Base-by-base conservation (phyloP, 1,140 invertebrate species). In the Aphelinus atriplicis region DNA sequence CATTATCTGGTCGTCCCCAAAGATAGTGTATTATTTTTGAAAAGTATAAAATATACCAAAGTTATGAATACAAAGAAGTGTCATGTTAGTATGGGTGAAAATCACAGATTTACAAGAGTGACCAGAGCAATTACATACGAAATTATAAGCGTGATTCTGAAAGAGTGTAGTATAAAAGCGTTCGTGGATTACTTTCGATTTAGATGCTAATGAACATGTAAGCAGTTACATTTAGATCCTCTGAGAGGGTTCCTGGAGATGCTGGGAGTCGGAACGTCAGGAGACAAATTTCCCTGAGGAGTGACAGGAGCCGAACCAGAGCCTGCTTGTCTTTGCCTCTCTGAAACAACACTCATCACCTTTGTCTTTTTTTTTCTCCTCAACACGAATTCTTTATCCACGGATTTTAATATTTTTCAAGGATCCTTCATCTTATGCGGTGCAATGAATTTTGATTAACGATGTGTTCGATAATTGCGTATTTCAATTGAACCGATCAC, bases 171-270 rank as follows among this genome's bases (percentile, higher is more conserved):
- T 26, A 61, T n/a, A 43, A 53, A 42, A 75, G 58, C 56, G 46
- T 64, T n/a, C 71, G 71, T 66, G 53, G 26, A 66, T 63, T 63
- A 42, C 9, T 55, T 68, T 70, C 46, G 57, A 62, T 74, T 67
- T 67, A 78, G 57, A 57, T 61, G 62, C 69, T 75, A 72, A 69
- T 71, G 58, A 72, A 73, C 65, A 57, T 76, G 64, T 81, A 86
- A 87, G 84, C 84, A 87, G 89, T 91, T 92, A 92, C 93, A 94
- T 90, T 94, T 94, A 79, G 93, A 94, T 91, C 93, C 93, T 89
- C 93, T 90, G 75, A 94, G 90, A 79, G 93, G 92, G 87, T 93
- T 93, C 83, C 93, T 90, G 75, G 91, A 91, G 89, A 93, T 91
- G 83, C 83, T 87, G 84, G 87, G 85, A 84, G 84, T 85, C 84